A percentile compares a stretch with the other conserved stretches of the same genome.
Conservation (phyloP, 2,113 vertebrate species). For the Tragelaphus imberbis region DNA sequence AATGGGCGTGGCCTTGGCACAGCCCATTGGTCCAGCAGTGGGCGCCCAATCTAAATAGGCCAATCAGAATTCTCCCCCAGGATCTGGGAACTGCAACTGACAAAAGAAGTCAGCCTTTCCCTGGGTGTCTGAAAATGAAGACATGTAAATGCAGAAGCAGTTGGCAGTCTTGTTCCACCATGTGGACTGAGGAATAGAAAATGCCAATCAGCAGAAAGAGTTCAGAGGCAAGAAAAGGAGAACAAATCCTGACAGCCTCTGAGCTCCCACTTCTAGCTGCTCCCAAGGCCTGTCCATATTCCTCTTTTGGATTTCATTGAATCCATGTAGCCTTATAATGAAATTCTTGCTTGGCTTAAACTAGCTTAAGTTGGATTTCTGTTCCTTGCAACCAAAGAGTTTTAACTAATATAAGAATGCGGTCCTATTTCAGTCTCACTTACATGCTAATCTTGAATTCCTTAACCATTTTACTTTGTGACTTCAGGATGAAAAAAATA, state of each 20-base stretch:
- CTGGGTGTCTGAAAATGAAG: conserved; percentile 63
- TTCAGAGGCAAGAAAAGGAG: conserved; percentile 26
- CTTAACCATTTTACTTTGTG: conserved; percentile 39
- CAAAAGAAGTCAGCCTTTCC: conserved; percentile 61
- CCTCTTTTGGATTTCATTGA: conserved; percentile 44
- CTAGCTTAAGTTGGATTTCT: conserved; percentile 60
- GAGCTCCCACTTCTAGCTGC: conserved; percentile 1
- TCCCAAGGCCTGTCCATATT: conserved; percentile 26
- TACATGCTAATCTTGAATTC: conserved; percentile 34
- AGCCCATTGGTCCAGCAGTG: not conserved
- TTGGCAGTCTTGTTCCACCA: conserved; percentile 66
- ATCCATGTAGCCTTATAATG: conserved; percentile 54
- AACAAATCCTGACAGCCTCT: conserved; percentile 46
- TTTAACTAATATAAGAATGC: conserved; percentile 52
- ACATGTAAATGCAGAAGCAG: conserved; percentile 67
- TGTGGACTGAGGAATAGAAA: conserved; percentile 72
- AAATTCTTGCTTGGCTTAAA: conserved; percentile 55
- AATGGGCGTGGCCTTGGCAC: not conserved
- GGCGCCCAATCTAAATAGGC: not conserved
- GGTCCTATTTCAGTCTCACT: conserved; percentile 41
- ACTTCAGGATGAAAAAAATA: not conserved
- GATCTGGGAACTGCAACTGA: conserved; percentile 46
- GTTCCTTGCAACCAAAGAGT: conserved; percentile 49
- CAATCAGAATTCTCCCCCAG: conserved; percentile 29
- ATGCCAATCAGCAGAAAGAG: conserved; percentile 69